Conservation (phyloP, 2,797 vertebrate genomes). For the Glossophaga mutica region DNA sequence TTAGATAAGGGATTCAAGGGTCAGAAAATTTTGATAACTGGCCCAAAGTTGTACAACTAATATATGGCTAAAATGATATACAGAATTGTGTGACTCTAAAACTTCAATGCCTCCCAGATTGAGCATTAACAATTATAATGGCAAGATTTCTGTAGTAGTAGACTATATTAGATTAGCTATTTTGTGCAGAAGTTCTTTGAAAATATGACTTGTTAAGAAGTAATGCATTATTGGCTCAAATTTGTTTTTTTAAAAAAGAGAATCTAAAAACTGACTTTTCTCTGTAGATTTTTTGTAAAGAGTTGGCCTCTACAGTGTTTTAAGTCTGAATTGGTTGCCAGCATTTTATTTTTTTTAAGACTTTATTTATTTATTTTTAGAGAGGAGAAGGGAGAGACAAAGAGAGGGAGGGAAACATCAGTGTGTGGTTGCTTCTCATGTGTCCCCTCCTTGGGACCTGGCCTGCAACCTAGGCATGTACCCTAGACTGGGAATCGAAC, state of each 20-base stretch:
- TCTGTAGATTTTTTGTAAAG: not conserved
- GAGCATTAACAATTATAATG: not conserved
- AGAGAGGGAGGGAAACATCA: too few species aligned
- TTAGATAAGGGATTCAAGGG: not conserved
- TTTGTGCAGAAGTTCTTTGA: constrained; percentile 18
- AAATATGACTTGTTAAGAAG: not conserved
- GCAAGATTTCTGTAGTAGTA: not conserved
- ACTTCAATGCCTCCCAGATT: not conserved
- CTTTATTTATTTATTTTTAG: too few species aligned
- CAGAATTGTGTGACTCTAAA: not conserved
- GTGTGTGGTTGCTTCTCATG: too few species aligned
- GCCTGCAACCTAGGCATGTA: too few species aligned
- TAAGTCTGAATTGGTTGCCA: too few species aligned
- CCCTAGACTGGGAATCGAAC: too few species aligned
- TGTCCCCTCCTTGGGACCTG: too few species aligned
- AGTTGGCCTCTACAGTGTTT: too few species aligned
- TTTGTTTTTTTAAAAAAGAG: not conserved
- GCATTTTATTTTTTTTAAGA: too few species aligned
- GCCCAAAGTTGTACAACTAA: not conserved
- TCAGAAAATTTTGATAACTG: constrained; percentile 36
- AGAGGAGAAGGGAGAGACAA: too few species aligned
- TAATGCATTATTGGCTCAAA: not conserved
- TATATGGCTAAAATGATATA: not conserved
- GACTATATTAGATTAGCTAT: not conserved
- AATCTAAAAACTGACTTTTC: not conserved